phyloP scores from a whole-genome alignment of 1,140 invertebrate genomes.

The Hypothenemus hampei region DNA sequence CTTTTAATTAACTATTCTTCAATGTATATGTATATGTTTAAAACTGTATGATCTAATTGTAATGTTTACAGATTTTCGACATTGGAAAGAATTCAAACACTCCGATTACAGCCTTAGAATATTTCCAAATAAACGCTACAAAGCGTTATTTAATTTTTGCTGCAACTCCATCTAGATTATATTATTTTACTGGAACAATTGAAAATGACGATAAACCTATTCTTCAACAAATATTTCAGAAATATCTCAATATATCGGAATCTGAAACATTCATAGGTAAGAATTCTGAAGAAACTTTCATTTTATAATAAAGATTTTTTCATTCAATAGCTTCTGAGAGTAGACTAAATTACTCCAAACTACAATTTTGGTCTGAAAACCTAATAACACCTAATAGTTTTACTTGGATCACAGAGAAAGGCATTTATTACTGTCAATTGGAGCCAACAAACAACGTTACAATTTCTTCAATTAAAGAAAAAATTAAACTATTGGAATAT shows the following conservation, averaged over 20 bases:
- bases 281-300: not conserved
- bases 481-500: conserved; percentile 31
- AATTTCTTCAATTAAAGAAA: conserved; percentile 28
- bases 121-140: conserved; percentile 65
- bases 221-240: conserved; percentile 75
- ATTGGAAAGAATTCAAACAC: conserved; percentile 69
- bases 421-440: conserved; percentile 66
- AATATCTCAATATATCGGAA: conserved; percentile 72
- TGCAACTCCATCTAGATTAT: conserved; percentile 75
- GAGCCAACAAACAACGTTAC: conserved; percentile 25
- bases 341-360: conserved; percentile 68
- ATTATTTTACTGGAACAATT: conserved; percentile 78
- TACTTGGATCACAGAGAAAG: conserved; percentile 78
- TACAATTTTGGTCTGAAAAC: conserved; percentile 73
- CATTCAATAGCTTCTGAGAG: conserved; percentile 57
- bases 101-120: conserved; percentile 82
- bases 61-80: conserved; percentile 70
- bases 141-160: conserved; percentile 76
- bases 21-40: not conserved
- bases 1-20: not conserved
- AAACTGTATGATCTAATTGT: conserved; percentile 10
- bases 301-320: not conserved
- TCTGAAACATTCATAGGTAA: conserved; percentile 59
- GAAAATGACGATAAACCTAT: conserved; percentile 72
- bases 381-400: conserved; percentile 68